Base-by-base conservation (phyloP, 2,113 vertebrate species). In the Pao palembangensis region DNA sequence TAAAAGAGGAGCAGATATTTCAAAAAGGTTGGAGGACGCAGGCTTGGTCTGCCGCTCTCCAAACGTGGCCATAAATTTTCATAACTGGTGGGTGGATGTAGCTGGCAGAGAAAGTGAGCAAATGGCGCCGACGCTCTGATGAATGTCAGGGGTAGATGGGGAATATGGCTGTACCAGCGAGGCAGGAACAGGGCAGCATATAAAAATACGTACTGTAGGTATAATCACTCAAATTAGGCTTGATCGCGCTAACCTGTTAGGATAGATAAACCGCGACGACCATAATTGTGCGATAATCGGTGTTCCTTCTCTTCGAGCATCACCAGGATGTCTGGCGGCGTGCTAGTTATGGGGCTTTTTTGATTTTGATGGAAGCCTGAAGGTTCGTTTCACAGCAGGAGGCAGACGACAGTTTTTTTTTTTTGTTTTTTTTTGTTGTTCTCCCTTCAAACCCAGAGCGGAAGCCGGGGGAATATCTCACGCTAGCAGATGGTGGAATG, bases 41-140 rank as follows among this genome's bases (percentile, higher is more conserved):
- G 13, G 38, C 64, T 62, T 54, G 58, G 50, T 73, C 44, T 44
- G 6, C 70, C 34, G 47, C 55, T 74, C 76, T 74, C 75, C 71
- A 81, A 80, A 78, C 69, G 74, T 68, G 60, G 17, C 60, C 62
- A 76, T 81, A 76, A 28, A 75, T 85, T 83, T 82, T 82, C 68
- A 79, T 71, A 81, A 81, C 61, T 62, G 78, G 75, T 84, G 80
- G 73, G 71, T 69, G 75, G 80, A 72, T 41, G 14, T 11, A 52
- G 61, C 69, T 84, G 78, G 80, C 67, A 69, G 53, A 55, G 66
- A 67, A 61, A 69, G 69, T 55, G 73, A 77, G 71, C 73, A 80
- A 79, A 80, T 78, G 80, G 62, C 76, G 73, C 64, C 67, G 73
- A 66, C 71, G 16, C 44, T 46, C 66, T 73, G 65, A 62, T 71